Evolutionary conservation across 2,113 vertebrate species (phyloP), one percentile per base, ranked within the genome.

Genomic region (human (Homo sapiens)): DNA sequence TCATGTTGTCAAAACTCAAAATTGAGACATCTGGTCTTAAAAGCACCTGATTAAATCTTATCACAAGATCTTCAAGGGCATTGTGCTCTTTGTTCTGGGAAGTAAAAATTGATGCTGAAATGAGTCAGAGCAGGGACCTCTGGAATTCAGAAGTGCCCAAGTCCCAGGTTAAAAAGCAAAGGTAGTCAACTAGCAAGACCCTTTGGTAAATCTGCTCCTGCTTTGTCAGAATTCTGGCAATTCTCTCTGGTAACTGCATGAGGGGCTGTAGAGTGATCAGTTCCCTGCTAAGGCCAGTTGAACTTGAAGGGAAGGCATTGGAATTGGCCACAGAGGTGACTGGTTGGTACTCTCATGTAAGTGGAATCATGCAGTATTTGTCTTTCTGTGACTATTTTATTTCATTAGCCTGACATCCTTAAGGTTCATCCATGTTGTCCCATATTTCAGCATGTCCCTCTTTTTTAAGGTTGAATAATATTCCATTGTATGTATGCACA

Each of bases 171-270:
- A 99, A 99, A 98, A 99, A 99, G 98, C 98, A 99, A 98, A 99
- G 99, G 98, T 99, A 99, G 98, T 99, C 99, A 95, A 99, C 98
- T 1, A 99, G 99, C 72, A 99, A 99, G 94, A 99, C 99, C 94
- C 98, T 99, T 43, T 98, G 98, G 98, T 99, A 99, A 89, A 99
- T 98, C 98, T 99, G 99, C 88, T 99, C 99, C 96, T 99, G 99
- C 93, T 99, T 99, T 0, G 99, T 99, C 96, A 99, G 99, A 85
- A 99, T 99, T 94, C 99, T 99, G 97, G 99, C 99, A 32, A 99
- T 99, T 98, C 99, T 99, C 97, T 99, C 99, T 0, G 99, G 99
- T 98, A 99, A 99, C 97, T 99, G 99, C 97, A 99, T 99, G 70
- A 99, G 99, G 98, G 99, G 99, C n/a, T 99, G 98, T 95, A 99